These are phyloP conservation scores for Hemithea aestivaria DNA, from an alignment of 2,888 invertebrate genomes.

Conservation along the genomic window DNA sequence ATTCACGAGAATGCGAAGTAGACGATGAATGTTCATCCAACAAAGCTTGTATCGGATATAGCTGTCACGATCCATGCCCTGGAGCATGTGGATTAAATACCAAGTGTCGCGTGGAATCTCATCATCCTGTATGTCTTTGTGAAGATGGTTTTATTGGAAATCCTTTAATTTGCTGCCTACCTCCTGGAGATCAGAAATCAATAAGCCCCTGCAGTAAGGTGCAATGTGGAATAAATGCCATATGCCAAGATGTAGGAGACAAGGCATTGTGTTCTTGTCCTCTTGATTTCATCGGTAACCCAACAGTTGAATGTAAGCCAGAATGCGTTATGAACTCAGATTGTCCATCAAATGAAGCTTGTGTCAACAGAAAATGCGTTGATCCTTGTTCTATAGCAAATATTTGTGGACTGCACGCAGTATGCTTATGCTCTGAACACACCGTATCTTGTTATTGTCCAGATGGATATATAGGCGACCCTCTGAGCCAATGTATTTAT, in stretches of 20 bases:
- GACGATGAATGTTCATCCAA: slow-evolving; percentile 87
- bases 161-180: slow-evolving; percentile 86
- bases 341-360: slow-evolving; percentile 85
- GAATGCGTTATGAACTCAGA: slow-evolving; percentile 92
- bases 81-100: slow-evolving; percentile 89
- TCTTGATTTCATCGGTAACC: slow-evolving; percentile 88
- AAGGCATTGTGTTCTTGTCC: slow-evolving; percentile 88
- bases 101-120: slow-evolving; percentile 85
- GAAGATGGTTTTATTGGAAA: slow-evolving; percentile 86
- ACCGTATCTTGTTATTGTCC: slow-evolving; percentile 90
- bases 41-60: slow-evolving; percentile 88
- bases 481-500: slow-evolving; percentile 85
- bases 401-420: slow-evolving; percentile 89
- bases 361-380: slow-evolving; percentile 85
- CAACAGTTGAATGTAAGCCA: slow-evolving; percentile 85
- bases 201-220: slow-evolving; percentile 85
- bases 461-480: slow-evolving; percentile 88
- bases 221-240: slow-evolving; percentile 88
- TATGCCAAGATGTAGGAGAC: slow-evolving; percentile 84
- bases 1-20: slow-evolving; percentile 88
- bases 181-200: slow-evolving; percentile 73
- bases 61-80: slow-evolving; percentile 89
- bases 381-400: slow-evolving; percentile 85
- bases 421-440: slow-evolving; percentile 89
- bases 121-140: slow-evolving; percentile 89